phyloP scores from a whole-genome alignment of 2,113 vertebrate species.

The Anthoscopus minutus region DNA sequence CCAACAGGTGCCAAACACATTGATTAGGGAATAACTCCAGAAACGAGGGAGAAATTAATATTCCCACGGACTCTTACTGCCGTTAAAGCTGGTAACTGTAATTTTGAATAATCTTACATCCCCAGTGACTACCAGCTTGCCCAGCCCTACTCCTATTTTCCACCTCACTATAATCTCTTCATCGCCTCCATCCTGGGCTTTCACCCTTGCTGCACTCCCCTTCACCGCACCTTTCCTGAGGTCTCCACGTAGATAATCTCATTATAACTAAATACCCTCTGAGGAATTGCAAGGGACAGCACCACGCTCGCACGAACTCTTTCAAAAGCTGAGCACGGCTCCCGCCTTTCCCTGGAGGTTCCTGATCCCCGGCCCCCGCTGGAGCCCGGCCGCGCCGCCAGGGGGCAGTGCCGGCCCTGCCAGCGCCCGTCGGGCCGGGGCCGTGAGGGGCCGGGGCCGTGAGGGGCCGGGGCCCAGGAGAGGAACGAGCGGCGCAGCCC shows the following conservation, averaged over 20 bases:
- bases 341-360: accelerated
- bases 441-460: not conserved
- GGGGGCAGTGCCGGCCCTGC: not conserved
- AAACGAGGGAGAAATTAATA: not conserved
- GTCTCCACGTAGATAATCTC: not conserved
- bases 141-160: not conserved
- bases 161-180: not conserved
- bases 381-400: not conserved
- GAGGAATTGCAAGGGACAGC: not conserved
- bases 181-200: not conserved
- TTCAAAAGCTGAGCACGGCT: accelerated
- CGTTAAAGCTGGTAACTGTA: not conserved
- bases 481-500: not conserved
- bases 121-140: not conserved
- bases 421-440: not conserved
- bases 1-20: not conserved
- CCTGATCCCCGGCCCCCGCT: not conserved
- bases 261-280: not conserved
- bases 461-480: not conserved
- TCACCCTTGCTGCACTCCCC: not conserved
- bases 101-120: not conserved
- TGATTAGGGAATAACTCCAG: not conserved
- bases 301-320: not conserved
- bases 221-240: not conserved
- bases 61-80: not conserved